Evolutionary conservation across 2,888 invertebrate species (phyloP).

Genomic region (Ectropis crepuscularia): DNA sequence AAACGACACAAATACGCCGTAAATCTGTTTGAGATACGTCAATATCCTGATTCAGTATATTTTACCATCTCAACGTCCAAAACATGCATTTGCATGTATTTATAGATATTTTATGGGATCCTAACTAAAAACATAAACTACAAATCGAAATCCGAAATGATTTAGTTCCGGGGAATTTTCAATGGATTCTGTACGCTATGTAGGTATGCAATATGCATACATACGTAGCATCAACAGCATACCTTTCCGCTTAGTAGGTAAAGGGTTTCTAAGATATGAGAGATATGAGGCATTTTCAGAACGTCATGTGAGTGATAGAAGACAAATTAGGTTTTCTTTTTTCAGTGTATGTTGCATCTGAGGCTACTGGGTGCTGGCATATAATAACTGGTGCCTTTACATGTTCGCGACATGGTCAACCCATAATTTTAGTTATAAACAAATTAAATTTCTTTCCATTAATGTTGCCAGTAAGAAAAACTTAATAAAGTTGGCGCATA

Average conservation of each 20-base stretch:
- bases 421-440: slow-evolving; percentile 15
- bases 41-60: slow-evolving; percentile 60
- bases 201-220: no score
- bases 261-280: no score
- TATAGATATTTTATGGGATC: slow-evolving; percentile 47
- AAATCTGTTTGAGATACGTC: slow-evolving; percentile 52
- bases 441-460: slow-evolving; percentile 19
- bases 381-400: slow-evolving; percentile 4
- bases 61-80: slow-evolving; percentile 45
- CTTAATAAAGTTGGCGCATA: slow-evolving; percentile 22
- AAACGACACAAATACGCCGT: slow-evolving; percentile 53
- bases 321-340: no score
- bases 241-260: no score
- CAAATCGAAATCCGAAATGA: slow-evolving; percentile 21
- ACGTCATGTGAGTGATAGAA: no score
- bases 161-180: slow-evolving; percentile 15
- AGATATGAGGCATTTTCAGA: no score
- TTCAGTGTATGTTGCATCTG: no score
- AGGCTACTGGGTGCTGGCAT: no score
- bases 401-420: slow-evolving; percentile 1
- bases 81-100: slow-evolving; percentile 56
- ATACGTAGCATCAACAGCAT: no score
- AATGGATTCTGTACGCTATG: not conserved
- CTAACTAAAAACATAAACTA: slow-evolving; percentile 35
- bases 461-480: slow-evolving; percentile 18